phyloP scores from a whole-genome alignment of 2,888 invertebrate species.

The Acanthoscelides obtectus region DNA sequence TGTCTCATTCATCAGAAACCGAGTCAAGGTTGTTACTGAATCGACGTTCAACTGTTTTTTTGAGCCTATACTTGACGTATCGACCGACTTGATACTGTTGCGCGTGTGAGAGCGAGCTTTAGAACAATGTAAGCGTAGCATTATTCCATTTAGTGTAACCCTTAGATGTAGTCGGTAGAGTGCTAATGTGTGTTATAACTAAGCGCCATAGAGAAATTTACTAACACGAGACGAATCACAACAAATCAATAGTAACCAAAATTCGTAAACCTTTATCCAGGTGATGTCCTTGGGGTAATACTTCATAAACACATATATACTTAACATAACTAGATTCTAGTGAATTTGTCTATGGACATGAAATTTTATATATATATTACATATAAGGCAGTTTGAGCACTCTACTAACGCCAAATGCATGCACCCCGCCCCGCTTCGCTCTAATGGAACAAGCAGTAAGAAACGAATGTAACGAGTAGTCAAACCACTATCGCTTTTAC shows the following conservation, averaged over 20 bases:
- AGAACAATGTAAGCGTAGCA: conserved; percentile 27
- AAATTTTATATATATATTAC: conserved; percentile 1
- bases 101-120: conserved; percentile 40
- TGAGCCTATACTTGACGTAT: conserved; percentile 16
- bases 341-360: neutral
- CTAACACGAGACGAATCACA: no score
- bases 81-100: conserved; percentile 43
- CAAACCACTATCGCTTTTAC: neutral
- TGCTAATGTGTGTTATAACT: conserved; percentile 7
- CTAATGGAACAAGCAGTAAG: conserved; percentile 22
- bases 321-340: no score
- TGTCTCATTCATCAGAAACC: no score
- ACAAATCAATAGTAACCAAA: no score
- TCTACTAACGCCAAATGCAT: conserved; percentile 28
- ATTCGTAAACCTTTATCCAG: no score
- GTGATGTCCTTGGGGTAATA: no score
- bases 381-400: conserved; percentile 9
- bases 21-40: neutral
- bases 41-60: neutral
- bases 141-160: conserved; percentile 23
- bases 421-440: conserved; percentile 33
- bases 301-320: no score
- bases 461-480: neutral
- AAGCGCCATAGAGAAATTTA: neutral
- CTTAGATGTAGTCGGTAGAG: conserved; percentile 21